phyloP scores from a whole-genome alignment of 2,797 vertebrate species.

The Anomalospiza imberbis region DNA sequence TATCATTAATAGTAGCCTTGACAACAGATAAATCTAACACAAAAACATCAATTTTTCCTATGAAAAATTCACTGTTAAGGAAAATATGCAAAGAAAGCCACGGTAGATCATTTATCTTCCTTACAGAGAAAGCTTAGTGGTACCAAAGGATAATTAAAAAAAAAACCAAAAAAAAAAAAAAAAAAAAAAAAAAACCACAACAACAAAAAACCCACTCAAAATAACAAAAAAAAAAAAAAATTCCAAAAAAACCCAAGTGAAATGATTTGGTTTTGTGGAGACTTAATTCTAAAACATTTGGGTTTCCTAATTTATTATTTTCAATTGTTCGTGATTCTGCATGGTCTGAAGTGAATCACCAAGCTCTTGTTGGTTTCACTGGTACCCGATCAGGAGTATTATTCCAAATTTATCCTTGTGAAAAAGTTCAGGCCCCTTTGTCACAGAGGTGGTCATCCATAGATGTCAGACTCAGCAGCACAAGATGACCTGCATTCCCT shows the following conservation, averaged over 20 bases:
- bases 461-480: not conserved
- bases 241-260: not conserved
- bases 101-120: not conserved
- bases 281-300: not conserved
- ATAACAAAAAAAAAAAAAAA: rapidly evolving
- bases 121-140: not conserved
- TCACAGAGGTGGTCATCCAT: not conserved
- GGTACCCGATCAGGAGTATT: not conserved
- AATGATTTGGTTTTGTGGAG: not conserved
- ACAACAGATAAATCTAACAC: not conserved
- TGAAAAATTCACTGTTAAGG: not conserved
- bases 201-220: no score
- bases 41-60: not conserved
- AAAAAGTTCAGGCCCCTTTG: not conserved
- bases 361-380: not conserved
- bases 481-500: not conserved
- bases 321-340: not conserved
- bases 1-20: not conserved
- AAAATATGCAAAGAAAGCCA: not conserved
- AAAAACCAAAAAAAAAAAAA: rapidly evolving
- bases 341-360: not conserved
- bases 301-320: not conserved
- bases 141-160: not conserved
- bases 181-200: not conserved
- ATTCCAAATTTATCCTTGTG: not conserved